Evolutionary conservation across 2,888 invertebrate species (phyloP), one percentile per base, ranked within the genome.

Genomic region (Lymantria dispar): DNA sequence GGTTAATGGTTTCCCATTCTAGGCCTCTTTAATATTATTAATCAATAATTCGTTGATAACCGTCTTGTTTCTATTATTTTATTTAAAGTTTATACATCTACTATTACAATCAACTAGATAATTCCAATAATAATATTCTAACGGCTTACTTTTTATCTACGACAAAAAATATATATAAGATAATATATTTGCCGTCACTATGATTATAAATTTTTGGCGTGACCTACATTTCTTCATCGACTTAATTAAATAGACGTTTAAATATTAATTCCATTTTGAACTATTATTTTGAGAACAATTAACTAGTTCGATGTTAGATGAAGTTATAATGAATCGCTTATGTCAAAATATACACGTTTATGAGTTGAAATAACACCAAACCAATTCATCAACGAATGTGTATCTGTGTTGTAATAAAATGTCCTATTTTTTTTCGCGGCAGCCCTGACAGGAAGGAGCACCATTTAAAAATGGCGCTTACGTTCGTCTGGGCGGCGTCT

Each of bases 401-500:
- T 44, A 38, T 51, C 45, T 47, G 47, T 64, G 43, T 49, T 58
- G 62, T 48, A 62, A 56, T 48, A 56, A 54, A 43, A 8, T 63
- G 58, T 60, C 66, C 66, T 31, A 60, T 56, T 63, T 65, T 47
- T 31, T 40, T 9, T 15, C 51, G 60, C 53, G 74, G 29, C 77
- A 80, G 58, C 85, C 83, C 84, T 61, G 69, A 72, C 78, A 76
- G 81, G 83, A 84, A 80, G 75, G 67, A 60, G 58, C 62, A 62
- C 56, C 68, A 72, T 78, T 76, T 76, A 76, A 81, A 82, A 82
- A 82, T 79, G 85, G 83, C 86, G 83, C 80, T 80, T 67, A 70
- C 76, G 76, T 70, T 66, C 62, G 83, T 85, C 87, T 87, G 81
- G 78, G 52, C 74, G 65, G 65, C 79, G 88, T 87, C 87, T 88